These are phyloP conservation scores for Ecdyonurus torrentis DNA, from an alignment of 2,888 invertebrate genomes.

Conservation along the genomic window DNA sequence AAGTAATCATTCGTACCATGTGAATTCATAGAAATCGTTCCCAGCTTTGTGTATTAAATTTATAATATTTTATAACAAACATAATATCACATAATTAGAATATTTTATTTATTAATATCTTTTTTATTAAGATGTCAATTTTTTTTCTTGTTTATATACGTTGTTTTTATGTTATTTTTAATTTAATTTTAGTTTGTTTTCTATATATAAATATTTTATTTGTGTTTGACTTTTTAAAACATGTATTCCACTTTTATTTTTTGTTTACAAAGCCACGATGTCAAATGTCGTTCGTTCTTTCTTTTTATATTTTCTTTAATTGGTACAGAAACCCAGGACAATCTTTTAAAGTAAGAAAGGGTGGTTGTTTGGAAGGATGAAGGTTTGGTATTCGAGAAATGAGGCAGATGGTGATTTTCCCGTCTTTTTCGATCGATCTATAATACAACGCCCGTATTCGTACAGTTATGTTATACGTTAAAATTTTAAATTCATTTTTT, in stretches of 20 bases:
- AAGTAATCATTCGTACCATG: background rate
- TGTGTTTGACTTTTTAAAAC: no score
- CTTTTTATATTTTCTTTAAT: background rate
- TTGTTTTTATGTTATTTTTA: no score
- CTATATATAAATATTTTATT: no score
- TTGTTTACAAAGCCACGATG: no score
- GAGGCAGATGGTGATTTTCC: background rate
- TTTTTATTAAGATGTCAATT: no score
- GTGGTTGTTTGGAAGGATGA: background rate
- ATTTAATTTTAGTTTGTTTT: no score
- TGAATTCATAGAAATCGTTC: background rate
- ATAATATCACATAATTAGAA: background rate
- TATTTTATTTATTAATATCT: background rate
- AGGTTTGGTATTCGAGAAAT: background rate
- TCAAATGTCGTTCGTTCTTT: no score
- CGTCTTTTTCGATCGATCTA: background rate
- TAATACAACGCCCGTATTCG: background rate
- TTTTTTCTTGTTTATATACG: no score
- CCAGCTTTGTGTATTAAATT: background rate
- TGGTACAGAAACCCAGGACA: background rate
- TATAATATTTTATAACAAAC: background rate
- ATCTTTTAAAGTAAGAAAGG: background rate
- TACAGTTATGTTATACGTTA: background rate
- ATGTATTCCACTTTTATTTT: no score
- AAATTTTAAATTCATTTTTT: background rate